Evolutionary conservation across 2,888 invertebrate species (phyloP), one percentile per base, ranked within the genome.

Genomic region (Pecten maximus): DNA sequence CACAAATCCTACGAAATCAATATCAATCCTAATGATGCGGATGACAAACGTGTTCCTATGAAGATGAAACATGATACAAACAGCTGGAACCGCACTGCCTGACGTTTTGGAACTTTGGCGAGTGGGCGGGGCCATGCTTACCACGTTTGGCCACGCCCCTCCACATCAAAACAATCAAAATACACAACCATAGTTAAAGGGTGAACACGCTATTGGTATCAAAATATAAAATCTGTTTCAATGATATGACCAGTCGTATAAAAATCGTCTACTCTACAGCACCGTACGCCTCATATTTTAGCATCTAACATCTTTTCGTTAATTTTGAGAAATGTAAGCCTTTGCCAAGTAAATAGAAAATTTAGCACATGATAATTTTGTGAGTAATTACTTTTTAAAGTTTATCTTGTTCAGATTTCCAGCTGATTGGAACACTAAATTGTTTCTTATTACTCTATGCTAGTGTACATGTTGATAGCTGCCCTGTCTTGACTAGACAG

Each of bases 141-240:
- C 74, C 74, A 74, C 6, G 74, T 74, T 12, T 74, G 74, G 35
- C 74, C 74, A 28, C 74, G 35, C 74, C 74, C 74, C 74, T 28
- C 28, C 2, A 35, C 74, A 74, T 74, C 74, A 74, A 28, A 74
- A 35, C 74, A 74, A 1, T 74, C 74, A 74, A 74, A 74, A 60
- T 74, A 74, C 89, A 89, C 89, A 89, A 89, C 89, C 89, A 87
- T 54, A 16, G 23, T 40, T 86, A 40, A 87, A 28, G 35, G 40
- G 87, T 89, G 89, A 89, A 89, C 89, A 89, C 74, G 74, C 74
- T 35, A 74, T 74, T 40, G 74, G 40, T 89, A 89, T 89, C 89
- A 89, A 89, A 89, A 86, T 86, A 48, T 39, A 48, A 89, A 74
- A 87, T 60, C 74, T 54, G 23, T 40, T 89, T 88, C 40, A 28